A percentile compares a stretch with the other conserved stretches of the same genome.
These are phyloP conservation scores for Notothenia coriiceps DNA, from an alignment of 2,113 vertebrate species.

Conservation along the genomic window DNA sequence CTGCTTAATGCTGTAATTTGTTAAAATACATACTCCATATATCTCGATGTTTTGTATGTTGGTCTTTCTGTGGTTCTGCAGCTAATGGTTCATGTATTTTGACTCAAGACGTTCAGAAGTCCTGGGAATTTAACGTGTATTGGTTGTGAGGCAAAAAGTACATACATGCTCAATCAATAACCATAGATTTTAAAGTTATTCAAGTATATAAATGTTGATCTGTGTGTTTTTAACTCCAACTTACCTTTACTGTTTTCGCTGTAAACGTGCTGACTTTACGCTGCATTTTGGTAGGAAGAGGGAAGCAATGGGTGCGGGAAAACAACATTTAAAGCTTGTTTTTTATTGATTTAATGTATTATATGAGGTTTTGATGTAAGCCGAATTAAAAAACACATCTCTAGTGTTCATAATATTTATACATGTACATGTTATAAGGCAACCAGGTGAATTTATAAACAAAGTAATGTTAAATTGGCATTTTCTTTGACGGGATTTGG, in stretches of 20 bases:
- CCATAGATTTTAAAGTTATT: too few species aligned
- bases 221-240: neutral
- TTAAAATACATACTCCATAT: neutral
- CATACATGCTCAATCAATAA: too few species aligned
- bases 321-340: neutral
- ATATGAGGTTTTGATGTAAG: neutral
- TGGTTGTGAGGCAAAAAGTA: neutral
- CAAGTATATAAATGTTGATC: neutral
- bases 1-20: fast-evolving
- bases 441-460: fast-evolving
- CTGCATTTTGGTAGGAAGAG: neutral
- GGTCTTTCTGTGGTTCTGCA: neutral
- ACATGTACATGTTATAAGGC: fast-evolving
- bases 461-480: neutral
- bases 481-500: neutral
- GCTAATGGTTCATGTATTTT: neutral
- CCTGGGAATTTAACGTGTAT: neutral
- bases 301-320: neutral
- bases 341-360: neutral
- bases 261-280: neutral
- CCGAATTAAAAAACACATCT: neutral
- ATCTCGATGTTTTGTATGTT: neutral
- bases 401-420: fast-evolving
- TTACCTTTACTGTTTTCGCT: neutral
- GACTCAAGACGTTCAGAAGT: neutral